Evolutionary conservation across 2,797 vertebrate genomes (phyloP), one percentile per base, ranked within the genome.

Genomic region (Poeciliopsis turneri): DNA sequence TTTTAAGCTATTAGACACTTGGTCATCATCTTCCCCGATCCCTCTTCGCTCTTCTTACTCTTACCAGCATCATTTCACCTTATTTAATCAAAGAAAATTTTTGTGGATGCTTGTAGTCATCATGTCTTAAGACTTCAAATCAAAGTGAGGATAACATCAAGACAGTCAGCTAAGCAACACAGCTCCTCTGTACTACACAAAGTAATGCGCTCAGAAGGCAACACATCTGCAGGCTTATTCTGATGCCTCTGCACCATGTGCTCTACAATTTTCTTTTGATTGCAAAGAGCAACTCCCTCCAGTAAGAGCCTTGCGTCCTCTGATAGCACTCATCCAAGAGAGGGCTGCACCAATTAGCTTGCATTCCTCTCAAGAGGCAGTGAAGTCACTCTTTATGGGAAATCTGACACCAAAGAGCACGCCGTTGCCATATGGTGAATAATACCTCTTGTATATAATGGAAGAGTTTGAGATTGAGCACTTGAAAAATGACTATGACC

Each of bases 301-400:
- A 78, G 86, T 82, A 82, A 92, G 88, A 92, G 89, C 86, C 57
- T 70, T 12, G 83, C 76, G 90, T 91, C 90, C 88, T 92, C 87
- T 85, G 85, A 86, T 90, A 87, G 92, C 93, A 86, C 92, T 94
- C 92, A 88, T 84, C 86, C 90, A 80, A 86, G 88, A 91, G 91
- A 92, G 90, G 91, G 85, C 86, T 78, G 87, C 81, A 87, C 90
- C 94, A 95, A 95, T 96, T 96, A 95, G 93, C 90, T 86, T 80
- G 90, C 92, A 90, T 95, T 94, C 92, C 89, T 92, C 92, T 90
- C 85, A 85, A 92, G 92, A 91, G 94, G 87, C 88, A 71, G 85
- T 90, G 86, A 92, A 95, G 93, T 93, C 93, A 86, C 90, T 93
- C 89, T 91, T 87, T 83, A 90, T 83, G 84, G 85, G 93, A 86